Percentiles rank a stretch among this genome's conserved stretches.
Conservation (phyloP, 2,797 vertebrate species). For the Tiaroga cobitis region DNA sequence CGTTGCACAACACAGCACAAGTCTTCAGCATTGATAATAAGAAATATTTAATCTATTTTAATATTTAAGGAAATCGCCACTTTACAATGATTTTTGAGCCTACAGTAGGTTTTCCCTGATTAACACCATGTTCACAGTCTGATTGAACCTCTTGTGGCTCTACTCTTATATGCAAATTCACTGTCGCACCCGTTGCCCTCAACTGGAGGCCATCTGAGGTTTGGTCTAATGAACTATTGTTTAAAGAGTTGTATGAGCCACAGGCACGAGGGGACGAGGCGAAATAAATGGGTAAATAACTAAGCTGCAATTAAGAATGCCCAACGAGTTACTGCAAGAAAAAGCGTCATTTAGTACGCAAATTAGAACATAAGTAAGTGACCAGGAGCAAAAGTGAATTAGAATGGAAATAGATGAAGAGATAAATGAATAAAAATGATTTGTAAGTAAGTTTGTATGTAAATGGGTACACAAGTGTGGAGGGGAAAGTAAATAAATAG, state of each 20-base stretch:
- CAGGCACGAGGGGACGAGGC: constrained; percentile 11
- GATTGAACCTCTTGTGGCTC: constrained; percentile 15
- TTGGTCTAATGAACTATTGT: constrained; percentile 50
- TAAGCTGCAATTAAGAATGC: constrained; percentile 51
- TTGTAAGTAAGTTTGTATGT: constrained; percentile 74
- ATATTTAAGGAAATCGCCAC: not conserved
- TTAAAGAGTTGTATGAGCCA: constrained; percentile 29
- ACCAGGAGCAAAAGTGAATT: constrained; percentile 76
- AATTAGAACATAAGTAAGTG: constrained; percentile 69
- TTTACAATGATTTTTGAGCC: too few species aligned
- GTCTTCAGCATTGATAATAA: not conserved
- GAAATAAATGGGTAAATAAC: constrained; percentile 55
- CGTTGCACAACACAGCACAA: too few species aligned
- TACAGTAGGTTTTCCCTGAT: constrained; percentile 25
- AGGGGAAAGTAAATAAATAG: constrained; percentile 74
- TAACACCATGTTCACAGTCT: constrained; percentile 24
- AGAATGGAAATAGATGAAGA: constrained; percentile 81
- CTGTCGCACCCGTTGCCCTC: constrained; percentile 28
- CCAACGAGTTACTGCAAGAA: constrained; percentile 56
- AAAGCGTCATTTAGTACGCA: constrained; percentile 71
- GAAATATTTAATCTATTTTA: not conserved
- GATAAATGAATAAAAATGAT: constrained; percentile 69
- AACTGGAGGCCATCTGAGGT: constrained; percentile 42
- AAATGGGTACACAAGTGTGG: constrained; percentile 76
- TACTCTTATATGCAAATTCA: constrained; percentile 43